These are phyloP conservation scores for Penaeus monodon DNA, from an alignment of 2,888 invertebrate species.

Conservation along the genomic window DNA sequence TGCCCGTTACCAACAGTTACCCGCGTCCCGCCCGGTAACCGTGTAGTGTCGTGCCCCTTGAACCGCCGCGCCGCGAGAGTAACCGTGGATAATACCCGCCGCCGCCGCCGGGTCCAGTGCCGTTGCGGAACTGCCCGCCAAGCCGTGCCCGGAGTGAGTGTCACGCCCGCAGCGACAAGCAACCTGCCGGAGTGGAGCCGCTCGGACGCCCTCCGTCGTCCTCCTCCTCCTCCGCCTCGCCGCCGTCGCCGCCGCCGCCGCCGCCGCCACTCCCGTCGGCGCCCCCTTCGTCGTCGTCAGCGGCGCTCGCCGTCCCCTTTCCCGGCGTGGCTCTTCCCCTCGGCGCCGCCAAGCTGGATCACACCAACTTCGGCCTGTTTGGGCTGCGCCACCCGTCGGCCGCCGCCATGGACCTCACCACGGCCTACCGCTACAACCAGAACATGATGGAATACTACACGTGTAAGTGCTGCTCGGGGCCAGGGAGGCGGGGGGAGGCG, in stretches of 20 bases:
- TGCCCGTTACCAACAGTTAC: slow-evolving; percentile 23
- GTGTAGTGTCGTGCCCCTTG: slow-evolving; percentile 14
- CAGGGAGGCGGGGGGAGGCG: slow-evolving; percentile 5
- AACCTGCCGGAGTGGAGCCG: slow-evolving; percentile 50
- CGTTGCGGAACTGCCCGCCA: not conserved
- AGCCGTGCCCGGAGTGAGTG: not conserved
- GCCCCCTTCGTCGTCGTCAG: slow-evolving; percentile 4
- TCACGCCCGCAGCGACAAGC: slow-evolving; percentile 24
- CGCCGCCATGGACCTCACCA: slow-evolving; percentile 84
- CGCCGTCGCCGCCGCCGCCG: slow-evolving; percentile 15
- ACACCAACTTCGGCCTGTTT: slow-evolving; percentile 62
- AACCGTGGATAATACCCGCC: slow-evolving; percentile 14
- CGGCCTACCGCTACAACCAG: slow-evolving; percentile 95
- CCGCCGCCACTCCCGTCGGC: slow-evolving; percentile 40
- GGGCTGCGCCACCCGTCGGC: slow-evolving; percentile 71
- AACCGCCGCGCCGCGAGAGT: slow-evolving; percentile 8
- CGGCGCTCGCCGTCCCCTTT: slow-evolving; percentile 4
- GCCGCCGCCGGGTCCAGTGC: not conserved
- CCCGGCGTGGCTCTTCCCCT: not conserved
- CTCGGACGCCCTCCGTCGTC: slow-evolving; percentile 12
- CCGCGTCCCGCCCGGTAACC: slow-evolving; percentile 22
- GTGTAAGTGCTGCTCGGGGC: slow-evolving; percentile 78
- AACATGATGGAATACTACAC: slow-evolving; percentile 99
- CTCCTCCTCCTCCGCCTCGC: not conserved
- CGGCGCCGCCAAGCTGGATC: slow-evolving; percentile 51